Base-by-base conservation (phyloP, 2,113 vertebrate species). In the Pelecanus crispus region DNA sequence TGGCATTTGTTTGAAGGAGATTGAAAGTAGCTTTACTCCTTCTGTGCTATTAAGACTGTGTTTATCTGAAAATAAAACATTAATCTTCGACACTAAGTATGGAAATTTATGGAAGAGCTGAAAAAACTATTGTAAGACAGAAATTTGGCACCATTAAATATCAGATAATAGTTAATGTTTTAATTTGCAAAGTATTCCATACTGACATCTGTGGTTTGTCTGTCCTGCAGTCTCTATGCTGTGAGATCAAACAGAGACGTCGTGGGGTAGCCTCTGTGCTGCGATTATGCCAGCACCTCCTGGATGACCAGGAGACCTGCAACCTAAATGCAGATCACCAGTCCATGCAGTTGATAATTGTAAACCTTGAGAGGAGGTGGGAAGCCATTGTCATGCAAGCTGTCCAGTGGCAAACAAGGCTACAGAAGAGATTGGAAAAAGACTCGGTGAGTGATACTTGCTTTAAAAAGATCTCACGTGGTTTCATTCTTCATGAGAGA, bases 371-470 rank as follows among this genome's bases (percentile, higher is more conserved):
- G 97, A 98, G 99, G 83, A 98, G 99, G 88, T 99, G 99, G 99
- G 99, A 99, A 97, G 99, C 99, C 84, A 99, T 99, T 85, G 98
- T 99, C 96, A 99, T 99, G 99, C 99, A 99, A 98, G 98, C 99
- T 50, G 99, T 99, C 95, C 99, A 99, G 97, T 99, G 99, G 99
- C 99, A 99, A 97, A 99, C 98, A 62, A 96, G 99, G 68, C 98
- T 99, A 63, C 99, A 98, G 97, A 98, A 98, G 87, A 98, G 98
- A 89, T 78, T 99, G 93, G 99, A 98, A 73, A 96, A 98, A 79
- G 98, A 98, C 91, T 98, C 98, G 97, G 99, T 99, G 96, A 98
- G 98, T 98, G 85, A 63, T 40, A 17, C 29, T 68, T 81, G 31
- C 44, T 96, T 94, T 89, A 34, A 66, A 86, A 92, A 73, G n/a